Conservation (phyloP, 2,888 invertebrate genomes). For the Platycheirus rosarum region DNA sequence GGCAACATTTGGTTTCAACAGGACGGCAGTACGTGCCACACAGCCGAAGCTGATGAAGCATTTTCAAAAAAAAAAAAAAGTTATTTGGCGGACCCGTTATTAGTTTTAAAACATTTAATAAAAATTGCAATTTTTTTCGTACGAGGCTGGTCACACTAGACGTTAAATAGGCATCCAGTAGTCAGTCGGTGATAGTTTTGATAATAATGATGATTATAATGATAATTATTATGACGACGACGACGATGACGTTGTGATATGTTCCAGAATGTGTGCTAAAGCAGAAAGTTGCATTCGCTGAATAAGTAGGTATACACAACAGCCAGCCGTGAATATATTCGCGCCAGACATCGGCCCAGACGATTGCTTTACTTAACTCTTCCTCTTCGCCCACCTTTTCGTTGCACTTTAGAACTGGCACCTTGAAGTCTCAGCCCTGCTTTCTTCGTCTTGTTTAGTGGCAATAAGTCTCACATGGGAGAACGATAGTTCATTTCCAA, state of each 20-base stretch:
- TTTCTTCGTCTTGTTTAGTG: conserved; percentile 40
- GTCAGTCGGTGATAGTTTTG: conserved; percentile 33
- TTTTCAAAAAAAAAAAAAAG: too few relatives aligned
- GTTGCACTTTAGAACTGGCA: conserved; percentile 66
- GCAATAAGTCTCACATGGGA: conserved; percentile 62
- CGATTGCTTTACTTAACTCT: conserved; percentile 70
- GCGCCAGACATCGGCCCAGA: conserved; percentile 69
- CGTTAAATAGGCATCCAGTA: conserved; percentile 10
- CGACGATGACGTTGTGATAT: conserved; percentile 44
- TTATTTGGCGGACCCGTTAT: too few relatives aligned
- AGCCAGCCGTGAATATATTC: conserved; percentile 42
- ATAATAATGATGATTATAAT: conserved; percentile 39
- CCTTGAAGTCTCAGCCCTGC: conserved; percentile 42
- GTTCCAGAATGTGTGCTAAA: conserved; percentile 50
- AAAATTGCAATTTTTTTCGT: too few relatives aligned
- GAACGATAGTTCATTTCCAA: conserved; percentile 63
- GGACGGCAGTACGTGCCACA: too few relatives aligned
- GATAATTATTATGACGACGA: conserved; percentile 25
- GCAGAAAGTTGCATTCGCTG: conserved; percentile 55
- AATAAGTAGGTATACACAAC: conserved; percentile 24
- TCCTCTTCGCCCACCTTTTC: conserved; percentile 66
- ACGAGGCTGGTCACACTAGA: conserved; percentile 6
- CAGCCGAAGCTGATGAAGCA: too few relatives aligned
- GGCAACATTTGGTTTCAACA: too few relatives aligned
- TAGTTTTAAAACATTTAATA: too few relatives aligned